phyloP scores from a whole-genome alignment of 1,140 invertebrate species.

The Bombus impatiens region DNA sequence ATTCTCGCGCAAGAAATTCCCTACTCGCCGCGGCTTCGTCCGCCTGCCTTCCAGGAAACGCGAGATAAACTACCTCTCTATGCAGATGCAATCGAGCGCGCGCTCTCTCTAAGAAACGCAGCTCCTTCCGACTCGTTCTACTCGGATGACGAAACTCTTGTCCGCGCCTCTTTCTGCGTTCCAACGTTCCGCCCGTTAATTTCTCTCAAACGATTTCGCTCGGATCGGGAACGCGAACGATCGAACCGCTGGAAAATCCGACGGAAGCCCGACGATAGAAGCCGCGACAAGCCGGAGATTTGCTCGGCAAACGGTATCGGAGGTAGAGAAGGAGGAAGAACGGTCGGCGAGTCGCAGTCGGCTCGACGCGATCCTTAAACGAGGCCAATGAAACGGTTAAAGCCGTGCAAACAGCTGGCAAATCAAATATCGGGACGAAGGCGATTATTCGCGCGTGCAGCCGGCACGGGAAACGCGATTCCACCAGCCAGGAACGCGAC shows the following conservation, averaged over 20 bases:
- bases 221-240: not conserved
- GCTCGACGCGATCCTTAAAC: constrained; percentile 46
- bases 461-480: constrained; percentile 54
- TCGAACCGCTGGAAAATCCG: not conserved
- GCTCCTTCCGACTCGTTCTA: not conserved
- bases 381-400: constrained; percentile 43
- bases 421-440: constrained; percentile 59
- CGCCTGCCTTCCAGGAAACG: constrained; percentile 39
- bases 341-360: not conserved
- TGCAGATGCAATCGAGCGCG: constrained; percentile 61
- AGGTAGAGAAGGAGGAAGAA: not conserved
- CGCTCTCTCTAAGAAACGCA: not conserved
- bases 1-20: constrained; percentile 41
- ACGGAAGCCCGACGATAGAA: not conserved
- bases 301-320: constrained; percentile 18
- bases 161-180: not conserved
- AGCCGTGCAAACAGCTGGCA: constrained; percentile 50
- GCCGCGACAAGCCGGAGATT: constrained; percentile 14
- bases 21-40: constrained; percentile 30
- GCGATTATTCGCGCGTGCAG: constrained; percentile 59
- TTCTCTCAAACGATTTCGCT: not conserved
- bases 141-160: too few relatives aligned
- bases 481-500: not conserved
- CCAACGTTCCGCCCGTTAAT: not conserved
- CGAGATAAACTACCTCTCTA: constrained; percentile 57